Base-by-base conservation (phyloP, 2,797 vertebrate genomes). In the Coendou prehensilis region DNA sequence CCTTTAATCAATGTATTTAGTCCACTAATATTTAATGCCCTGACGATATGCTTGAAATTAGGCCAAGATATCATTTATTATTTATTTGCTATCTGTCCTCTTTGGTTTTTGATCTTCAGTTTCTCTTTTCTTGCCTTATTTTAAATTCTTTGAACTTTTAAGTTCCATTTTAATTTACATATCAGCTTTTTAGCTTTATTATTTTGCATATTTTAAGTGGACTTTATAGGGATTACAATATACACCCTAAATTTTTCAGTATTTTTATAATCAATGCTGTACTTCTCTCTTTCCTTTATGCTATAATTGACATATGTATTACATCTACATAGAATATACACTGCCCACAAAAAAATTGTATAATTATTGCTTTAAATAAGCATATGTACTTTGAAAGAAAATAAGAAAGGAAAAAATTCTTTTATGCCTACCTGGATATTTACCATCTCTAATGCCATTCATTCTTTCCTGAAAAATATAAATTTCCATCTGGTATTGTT, bases 401-500 rank as follows among this genome's bases (percentile, higher is more conserved):
- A 80, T 26, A 81, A 75, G 10, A 85, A 33, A 64, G 18, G 8
- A 64, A 75, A 90, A 22, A 69, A 5, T 45, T 37, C 22, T 89
- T 86, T 89, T 37, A 45, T 87, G 79, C 86, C 96, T 93, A 91
- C 54, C 83, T 73, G 87, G 56, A 67, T 91, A 87, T 71, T 54
- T 91, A 81, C 30, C 50, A 50, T 96, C 45, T 89, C 37, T 89
- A 89, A 83, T 50, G 30, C 7, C 54, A 82, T 94, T 87, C 76
- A 80, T 94, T 87, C 69, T 87, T 93, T 93, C 30, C 84, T 87
- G 61, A 93, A 93, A 96, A 96, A 93, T 86, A 90, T 57, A 52
- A 76, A 33, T 93, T 96, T 73, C 81, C 75, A 93, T 95, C 83
- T 78, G 59, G 54, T 88, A 26, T 59, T 76, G 61, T 76, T 96